Percentiles rank a stretch among this genome's conserved stretches.
Conservation (phyloP, 2,888 invertebrate genomes). For the Anorthoa munda region DNA sequence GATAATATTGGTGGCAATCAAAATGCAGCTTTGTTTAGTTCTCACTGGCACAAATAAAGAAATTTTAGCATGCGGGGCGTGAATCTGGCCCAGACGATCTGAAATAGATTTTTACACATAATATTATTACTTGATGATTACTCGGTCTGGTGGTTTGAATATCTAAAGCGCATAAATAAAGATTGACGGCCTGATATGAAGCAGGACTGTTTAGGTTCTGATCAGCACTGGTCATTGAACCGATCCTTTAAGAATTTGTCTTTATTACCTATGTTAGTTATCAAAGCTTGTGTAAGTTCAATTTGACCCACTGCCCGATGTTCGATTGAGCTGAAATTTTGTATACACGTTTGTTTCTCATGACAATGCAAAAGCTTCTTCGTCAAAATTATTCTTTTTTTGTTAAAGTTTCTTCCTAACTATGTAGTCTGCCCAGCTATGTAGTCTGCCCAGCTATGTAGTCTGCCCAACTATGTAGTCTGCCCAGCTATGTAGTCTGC, state of each 20-base stretch:
- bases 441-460: no score
- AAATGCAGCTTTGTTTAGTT: constrained; percentile 38
- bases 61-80: constrained; percentile 15
- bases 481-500: no score
- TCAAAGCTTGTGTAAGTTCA: no score
- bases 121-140: constrained; percentile 55
- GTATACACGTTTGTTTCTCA: no score
- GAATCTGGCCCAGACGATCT: constrained; percentile 64
- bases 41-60: constrained; percentile 22
- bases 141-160: constrained; percentile 63
- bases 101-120: constrained; percentile 56
- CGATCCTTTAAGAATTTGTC: constrained; percentile 25
- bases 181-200: constrained; percentile 54
- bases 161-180: constrained; percentile 62
- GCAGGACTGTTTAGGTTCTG: constrained; percentile 50
- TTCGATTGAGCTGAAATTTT: no score
- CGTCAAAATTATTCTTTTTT: no score
- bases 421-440: no score
- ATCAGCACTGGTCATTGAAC: constrained; percentile 48
- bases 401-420: no score
- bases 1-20: constrained; percentile 18
- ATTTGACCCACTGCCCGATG: no score
- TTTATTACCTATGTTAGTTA: not conserved
- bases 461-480: no score
- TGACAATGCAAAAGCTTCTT: no score